phyloP scores from a whole-genome alignment of 2,113 vertebrate genomes.

The Deroptyus accipitrinus region DNA sequence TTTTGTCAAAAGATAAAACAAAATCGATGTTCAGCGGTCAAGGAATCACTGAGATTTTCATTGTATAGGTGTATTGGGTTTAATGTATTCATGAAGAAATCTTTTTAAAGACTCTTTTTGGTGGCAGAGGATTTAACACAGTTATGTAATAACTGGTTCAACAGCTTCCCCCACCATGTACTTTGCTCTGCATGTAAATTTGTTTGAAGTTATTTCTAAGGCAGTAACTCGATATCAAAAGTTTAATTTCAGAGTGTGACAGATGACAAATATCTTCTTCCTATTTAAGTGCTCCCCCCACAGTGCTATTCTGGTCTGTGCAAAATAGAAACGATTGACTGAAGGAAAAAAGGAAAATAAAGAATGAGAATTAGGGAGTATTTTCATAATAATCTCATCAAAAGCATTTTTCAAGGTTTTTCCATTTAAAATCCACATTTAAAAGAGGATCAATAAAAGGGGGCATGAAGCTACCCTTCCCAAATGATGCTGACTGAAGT shows the following conservation, averaged over 20 bases:
- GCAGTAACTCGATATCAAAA: conserved; percentile 40
- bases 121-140: neutral
- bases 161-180: conserved; percentile 47
- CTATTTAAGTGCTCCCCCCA: conserved; percentile 57
- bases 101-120: neutral
- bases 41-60: neutral
- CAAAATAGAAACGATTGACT: conserved; percentile 8
- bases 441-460: neutral
- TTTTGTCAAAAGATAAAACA: neutral
- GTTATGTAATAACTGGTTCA: conserved; percentile 42
- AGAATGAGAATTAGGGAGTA: neutral
- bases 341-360: neutral
- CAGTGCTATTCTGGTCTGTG: conserved; percentile 47
- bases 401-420: conserved; percentile 34
- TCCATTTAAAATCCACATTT: neutral
- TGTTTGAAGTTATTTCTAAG: conserved; percentile 51
- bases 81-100: conserved; percentile 26
- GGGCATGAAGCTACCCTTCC: neutral
- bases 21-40: neutral
- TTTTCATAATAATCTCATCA: neutral
- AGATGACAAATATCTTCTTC: conserved; percentile 55
- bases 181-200: conserved; percentile 30
- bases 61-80: neutral
- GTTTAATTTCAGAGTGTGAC: conserved; percentile 60
- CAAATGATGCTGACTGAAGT: neutral